Conservation (phyloP, 1,140 invertebrate genomes). For the Orius insidiosus region DNA sequence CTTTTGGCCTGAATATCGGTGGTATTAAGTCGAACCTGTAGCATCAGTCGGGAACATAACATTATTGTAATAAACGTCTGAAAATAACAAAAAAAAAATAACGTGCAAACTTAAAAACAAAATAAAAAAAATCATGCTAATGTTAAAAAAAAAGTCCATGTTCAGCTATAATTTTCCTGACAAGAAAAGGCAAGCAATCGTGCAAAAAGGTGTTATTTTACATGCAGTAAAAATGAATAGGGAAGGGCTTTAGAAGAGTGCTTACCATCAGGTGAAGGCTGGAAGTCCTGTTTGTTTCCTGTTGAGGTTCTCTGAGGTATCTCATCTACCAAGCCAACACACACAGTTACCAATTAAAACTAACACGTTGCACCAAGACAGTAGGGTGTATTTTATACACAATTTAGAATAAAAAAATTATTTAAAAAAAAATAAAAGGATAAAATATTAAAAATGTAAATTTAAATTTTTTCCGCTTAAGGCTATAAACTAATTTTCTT, state of each 20-base stretch:
- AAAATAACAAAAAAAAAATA: constrained; percentile 25
- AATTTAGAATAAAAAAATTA: not conserved
- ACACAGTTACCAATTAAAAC: constrained; percentile 15
- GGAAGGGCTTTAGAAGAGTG: constrained; percentile 11
- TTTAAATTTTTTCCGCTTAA: too few species aligned
- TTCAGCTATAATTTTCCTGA: constrained; percentile 6
- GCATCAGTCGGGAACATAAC: constrained; percentile 63
- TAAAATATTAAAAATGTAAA: too few species aligned
- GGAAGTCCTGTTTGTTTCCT: constrained; percentile 5
- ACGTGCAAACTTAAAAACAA: constrained; percentile 12
- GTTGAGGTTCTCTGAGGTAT: constrained; percentile 2
- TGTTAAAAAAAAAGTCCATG: constrained; percentile 4
- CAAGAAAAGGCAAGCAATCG: constrained; percentile 1
- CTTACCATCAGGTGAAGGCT: constrained; percentile 19
- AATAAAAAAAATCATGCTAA: constrained; percentile 7
- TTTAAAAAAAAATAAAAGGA: too few species aligned
- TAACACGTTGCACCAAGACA: constrained; percentile 11
- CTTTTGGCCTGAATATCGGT: constrained; percentile 51
- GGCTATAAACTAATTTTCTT: too few species aligned
- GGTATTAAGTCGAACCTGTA: constrained; percentile 49
- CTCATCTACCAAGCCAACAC: constrained; percentile 17
- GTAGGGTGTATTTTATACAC: constrained; percentile 10
- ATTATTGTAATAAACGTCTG: constrained; percentile 62
- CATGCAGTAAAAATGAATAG: not conserved
- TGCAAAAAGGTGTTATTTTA: not conserved